Conservation (phyloP, 2,113 vertebrate species). For the Potamarius usumacintae region DNA sequence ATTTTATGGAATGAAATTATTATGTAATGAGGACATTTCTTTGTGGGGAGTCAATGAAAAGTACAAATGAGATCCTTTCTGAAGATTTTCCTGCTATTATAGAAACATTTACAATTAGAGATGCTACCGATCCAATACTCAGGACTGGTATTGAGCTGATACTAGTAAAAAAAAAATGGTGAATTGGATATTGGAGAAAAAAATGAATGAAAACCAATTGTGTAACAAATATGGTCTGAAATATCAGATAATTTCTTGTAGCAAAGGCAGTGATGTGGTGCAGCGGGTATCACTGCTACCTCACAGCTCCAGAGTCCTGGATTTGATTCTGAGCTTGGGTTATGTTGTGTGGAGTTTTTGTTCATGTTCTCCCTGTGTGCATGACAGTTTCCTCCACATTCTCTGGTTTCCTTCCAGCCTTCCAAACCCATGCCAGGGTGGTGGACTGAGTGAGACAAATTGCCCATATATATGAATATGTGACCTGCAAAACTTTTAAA, state of each 20-base stretch:
- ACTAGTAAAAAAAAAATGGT: background rate
- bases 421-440: background rate
- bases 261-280: background rate
- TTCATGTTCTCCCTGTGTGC: background rate
- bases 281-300: background rate
- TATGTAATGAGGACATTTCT: background rate
- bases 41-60: background rate
- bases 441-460: background rate
- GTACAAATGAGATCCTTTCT: background rate
- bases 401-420: background rate
- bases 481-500: background rate
- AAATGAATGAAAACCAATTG: background rate
- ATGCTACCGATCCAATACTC: background rate
- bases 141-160: too few relatives aligned
- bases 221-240: background rate
- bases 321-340: background rate
- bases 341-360: background rate
- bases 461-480: background rate
- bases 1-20: too few relatives aligned
- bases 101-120: background rate
- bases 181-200: background rate
- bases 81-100: background rate
- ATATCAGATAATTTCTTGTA: background rate
- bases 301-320: background rate
- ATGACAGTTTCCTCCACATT: background rate